Evolutionary conservation across 2,113 vertebrate species (phyloP).

Genomic region (Promerops cafer): DNA sequence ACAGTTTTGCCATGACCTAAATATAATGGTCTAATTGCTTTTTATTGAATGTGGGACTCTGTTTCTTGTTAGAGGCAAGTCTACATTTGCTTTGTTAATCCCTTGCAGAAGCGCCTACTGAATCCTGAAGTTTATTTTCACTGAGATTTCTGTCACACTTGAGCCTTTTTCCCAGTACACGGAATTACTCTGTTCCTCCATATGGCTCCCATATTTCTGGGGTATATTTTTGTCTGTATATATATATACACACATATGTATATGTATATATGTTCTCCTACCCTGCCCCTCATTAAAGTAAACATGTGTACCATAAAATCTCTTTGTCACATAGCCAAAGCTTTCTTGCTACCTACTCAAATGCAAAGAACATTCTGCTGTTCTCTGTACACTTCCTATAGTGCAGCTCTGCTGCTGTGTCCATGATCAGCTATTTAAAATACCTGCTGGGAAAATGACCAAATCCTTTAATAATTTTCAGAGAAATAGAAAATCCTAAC

Average conservation of each 20-base stretch:
- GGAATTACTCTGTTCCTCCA: not conserved
- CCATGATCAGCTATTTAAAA: not conserved
- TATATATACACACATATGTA: not conserved
- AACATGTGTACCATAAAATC: not conserved
- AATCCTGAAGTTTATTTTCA: constrained; percentile 8
- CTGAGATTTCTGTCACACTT: not conserved
- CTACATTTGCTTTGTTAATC: not conserved
- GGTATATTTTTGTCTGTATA: not conserved
- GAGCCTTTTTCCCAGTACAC: not conserved
- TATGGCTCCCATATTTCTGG: not conserved
- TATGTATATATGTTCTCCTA: not conserved
- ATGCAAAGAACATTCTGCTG: not conserved
- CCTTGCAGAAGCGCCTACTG: constrained; percentile 2
- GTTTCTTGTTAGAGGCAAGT: not conserved
- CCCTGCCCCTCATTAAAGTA: not conserved
- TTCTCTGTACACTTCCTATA: not conserved
- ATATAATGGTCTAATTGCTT: not conserved
- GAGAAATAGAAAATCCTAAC: not conserved
- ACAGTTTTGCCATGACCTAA: not conserved
- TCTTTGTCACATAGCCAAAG: not conserved
- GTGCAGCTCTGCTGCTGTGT: not conserved
- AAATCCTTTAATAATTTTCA: not conserved
- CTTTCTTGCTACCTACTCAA: not conserved
- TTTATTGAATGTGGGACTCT: not conserved
- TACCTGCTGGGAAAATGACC: not conserved